A percentile compares a stretch with the other conserved stretches of the same genome.
Evolutionary conservation across 2,888 invertebrate species (phyloP).

Genomic region (Rhopalosiphum nymphaeae): DNA sequence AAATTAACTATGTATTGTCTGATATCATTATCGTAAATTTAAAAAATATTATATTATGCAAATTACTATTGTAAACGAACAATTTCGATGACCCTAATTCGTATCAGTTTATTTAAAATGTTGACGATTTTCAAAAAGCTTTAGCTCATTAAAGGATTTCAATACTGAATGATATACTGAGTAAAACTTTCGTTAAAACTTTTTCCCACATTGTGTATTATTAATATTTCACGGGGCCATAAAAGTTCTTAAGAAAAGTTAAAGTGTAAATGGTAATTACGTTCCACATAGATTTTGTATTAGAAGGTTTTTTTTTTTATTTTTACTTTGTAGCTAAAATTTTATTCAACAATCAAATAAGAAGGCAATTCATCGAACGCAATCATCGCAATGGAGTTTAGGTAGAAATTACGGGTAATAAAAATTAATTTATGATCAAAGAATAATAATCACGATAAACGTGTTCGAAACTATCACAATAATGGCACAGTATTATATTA

Average conservation of each 20-base stretch:
- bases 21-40: not conserved
- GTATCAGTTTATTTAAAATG: slow-evolving; percentile 27
- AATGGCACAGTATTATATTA: not conserved
- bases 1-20: not conserved
- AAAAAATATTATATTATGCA: not conserved
- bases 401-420: not conserved
- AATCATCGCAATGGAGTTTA: too few species aligned
- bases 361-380: not conserved
- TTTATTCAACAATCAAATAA: slow-evolving; percentile 44
- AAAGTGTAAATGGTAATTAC: slow-evolving; percentile 61
- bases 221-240: slow-evolving; percentile 58
- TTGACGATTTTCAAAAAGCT: slow-evolving; percentile 27
- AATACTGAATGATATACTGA: slow-evolving; percentile 52
- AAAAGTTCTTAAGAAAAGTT: slow-evolving; percentile 57
- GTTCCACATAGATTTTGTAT: slow-evolving; percentile 32
- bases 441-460: not conserved
- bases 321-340: not conserved
- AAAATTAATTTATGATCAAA: not conserved
- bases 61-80: not conserved
- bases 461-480: not conserved
- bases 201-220: slow-evolving; percentile 55
- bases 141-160: slow-evolving; percentile 30
- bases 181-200: slow-evolving; percentile 54
- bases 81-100: not conserved
- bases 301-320: slow-evolving; percentile 27